Conservation (phyloP, 2,888 invertebrate species). For the Caenorhabditis panamensis region DNA sequence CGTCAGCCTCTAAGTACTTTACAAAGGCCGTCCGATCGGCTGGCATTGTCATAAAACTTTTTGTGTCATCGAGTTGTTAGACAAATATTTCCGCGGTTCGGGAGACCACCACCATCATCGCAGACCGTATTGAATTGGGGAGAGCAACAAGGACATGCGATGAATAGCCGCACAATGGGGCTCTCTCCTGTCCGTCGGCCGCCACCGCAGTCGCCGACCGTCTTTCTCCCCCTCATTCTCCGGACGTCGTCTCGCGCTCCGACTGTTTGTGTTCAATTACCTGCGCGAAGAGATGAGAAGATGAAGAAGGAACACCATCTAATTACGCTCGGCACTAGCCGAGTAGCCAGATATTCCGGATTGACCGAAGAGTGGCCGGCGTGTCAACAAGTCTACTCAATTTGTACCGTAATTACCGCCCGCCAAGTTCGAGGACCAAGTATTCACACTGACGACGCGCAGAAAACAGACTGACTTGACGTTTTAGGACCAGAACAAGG, state of each 20-base stretch:
- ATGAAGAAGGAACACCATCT: slow-evolving; percentile 47
- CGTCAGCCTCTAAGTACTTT: slow-evolving; percentile 28
- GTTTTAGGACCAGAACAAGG: too few species aligned
- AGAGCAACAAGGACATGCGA: slow-evolving; percentile 57
- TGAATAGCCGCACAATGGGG: slow-evolving; percentile 57
- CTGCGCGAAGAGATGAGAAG: slow-evolving; percentile 41
- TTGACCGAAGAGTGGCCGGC: slow-evolving; percentile 18
- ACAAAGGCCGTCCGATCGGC: slow-evolving; percentile 41
- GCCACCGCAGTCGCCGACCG: slow-evolving; percentile 30
- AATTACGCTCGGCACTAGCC: slow-evolving; percentile 32
- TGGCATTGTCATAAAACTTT: slow-evolving; percentile 57
- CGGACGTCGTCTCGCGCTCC: slow-evolving; percentile 52
- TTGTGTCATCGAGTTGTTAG: slow-evolving; percentile 61
- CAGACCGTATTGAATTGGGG: slow-evolving; percentile 57
- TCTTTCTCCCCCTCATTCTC: slow-evolving; percentile 34
- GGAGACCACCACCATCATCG: slow-evolving; percentile 53
- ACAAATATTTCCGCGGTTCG: slow-evolving; percentile 58
- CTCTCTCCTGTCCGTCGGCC: slow-evolving; percentile 31
- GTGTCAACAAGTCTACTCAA: slow-evolving; percentile 56
- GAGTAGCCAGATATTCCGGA: slow-evolving; percentile 40
- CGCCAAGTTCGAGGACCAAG: neutral
- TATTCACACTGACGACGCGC: too few species aligned
- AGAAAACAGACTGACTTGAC: slow-evolving; percentile 6
- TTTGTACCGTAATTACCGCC: slow-evolving; percentile 50
- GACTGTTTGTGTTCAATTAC: slow-evolving; percentile 59